These are phyloP conservation scores for Tretioscincus oriximinensis DNA, from an alignment of 2,113 vertebrate species.

Conservation along the genomic window DNA sequence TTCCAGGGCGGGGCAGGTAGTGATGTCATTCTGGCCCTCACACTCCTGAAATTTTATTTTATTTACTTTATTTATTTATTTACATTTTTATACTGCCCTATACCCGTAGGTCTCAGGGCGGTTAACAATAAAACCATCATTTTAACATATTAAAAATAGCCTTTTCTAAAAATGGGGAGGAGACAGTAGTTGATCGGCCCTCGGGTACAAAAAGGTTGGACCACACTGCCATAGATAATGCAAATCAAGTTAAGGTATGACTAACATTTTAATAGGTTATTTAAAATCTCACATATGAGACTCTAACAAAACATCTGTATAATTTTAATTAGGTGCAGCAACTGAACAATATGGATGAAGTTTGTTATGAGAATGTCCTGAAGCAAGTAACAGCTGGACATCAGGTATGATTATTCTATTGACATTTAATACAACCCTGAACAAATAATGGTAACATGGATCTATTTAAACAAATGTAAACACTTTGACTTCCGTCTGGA, in stretches of 20 bases:
- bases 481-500: background rate
- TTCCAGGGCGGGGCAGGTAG: too few species aligned
- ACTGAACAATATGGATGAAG: conserved; percentile 94
- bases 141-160: too few species aligned
- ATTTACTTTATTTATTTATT: too few species aligned
- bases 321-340: conserved; percentile 82
- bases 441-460: conserved; percentile 5
- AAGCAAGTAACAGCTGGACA: conserved; percentile 92
- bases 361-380: conserved; percentile 94
- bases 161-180: too few species aligned
- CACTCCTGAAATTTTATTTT: too few species aligned
- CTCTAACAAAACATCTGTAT: conserved; percentile 2
- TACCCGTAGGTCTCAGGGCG: too few species aligned
- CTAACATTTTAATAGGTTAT: background rate
- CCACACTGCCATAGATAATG: background rate
- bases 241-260: too few species aligned
- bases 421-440: conserved; percentile 30
- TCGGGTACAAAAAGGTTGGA: too few species aligned
- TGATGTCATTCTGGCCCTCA: too few species aligned
- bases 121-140: too few species aligned
- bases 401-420: conserved; percentile 78
- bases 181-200: too few species aligned
- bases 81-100: too few species aligned
- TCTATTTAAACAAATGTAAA: background rate
- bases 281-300: conserved; percentile 1